Evolutionary conservation across 1,140 invertebrate species (phyloP).

Genomic region (Homalodisca vitripennis): DNA sequence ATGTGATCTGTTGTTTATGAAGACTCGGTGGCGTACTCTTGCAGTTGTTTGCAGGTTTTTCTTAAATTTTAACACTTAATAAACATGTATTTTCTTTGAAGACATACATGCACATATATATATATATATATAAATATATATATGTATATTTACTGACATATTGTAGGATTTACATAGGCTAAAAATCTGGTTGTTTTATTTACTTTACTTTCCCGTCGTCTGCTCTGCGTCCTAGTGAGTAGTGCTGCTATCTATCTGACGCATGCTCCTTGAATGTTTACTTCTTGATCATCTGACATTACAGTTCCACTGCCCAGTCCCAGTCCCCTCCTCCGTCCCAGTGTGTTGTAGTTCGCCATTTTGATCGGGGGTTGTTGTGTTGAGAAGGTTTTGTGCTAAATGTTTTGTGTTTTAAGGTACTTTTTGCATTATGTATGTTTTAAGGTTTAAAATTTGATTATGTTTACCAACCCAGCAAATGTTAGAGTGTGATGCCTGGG

Average conservation of each 20-base stretch:
- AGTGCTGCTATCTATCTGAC: constrained; percentile 4
- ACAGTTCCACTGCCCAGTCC: background rate
- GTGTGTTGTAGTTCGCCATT: background rate
- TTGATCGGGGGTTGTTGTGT: background rate
- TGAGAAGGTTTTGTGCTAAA: background rate
- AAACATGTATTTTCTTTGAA: too few species aligned
- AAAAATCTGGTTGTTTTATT: too few species aligned
- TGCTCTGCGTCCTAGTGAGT: background rate
- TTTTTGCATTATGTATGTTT: background rate
- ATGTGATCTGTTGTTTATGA: too few species aligned
- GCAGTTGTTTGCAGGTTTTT: too few species aligned
- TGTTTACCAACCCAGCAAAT: background rate
- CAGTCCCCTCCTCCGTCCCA: too few species aligned
- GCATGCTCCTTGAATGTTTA: background rate
- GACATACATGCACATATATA: too few species aligned
- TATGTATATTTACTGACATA: too few species aligned
- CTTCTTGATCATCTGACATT: constrained; percentile 8
- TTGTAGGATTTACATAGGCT: too few species aligned
- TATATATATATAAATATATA: too few species aligned
- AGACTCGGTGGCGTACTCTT: too few species aligned
- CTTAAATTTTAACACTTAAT: too few species aligned
- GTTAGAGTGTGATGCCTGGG: constrained; percentile 15
- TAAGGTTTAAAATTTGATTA: background rate
- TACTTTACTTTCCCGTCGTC: too few species aligned
- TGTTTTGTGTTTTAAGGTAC: constrained; percentile 6